A percentile compares a stretch with the other conserved stretches of the same genome.
These are phyloP conservation scores for Chromobotia macracanthus DNA, from an alignment of 2,797 vertebrate species.

Conservation along the genomic window DNA sequence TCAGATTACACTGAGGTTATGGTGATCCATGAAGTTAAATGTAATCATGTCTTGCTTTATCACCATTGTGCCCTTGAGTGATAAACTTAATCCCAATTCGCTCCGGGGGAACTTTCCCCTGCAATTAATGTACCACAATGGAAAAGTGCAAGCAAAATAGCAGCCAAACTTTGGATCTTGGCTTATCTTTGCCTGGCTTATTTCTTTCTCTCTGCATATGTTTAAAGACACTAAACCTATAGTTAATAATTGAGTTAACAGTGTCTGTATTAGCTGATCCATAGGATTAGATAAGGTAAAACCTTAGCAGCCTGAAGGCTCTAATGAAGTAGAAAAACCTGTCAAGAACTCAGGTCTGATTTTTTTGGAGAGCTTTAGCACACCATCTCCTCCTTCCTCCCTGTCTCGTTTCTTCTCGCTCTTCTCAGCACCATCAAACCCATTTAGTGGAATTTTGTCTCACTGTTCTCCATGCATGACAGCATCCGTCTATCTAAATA, in stretches of 20 bases:
- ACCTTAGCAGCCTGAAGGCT: slow-evolving; percentile 46
- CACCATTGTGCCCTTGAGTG: slow-evolving; percentile 22
- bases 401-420: slow-evolving; percentile 10
- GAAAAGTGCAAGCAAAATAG: slow-evolving; percentile 20
- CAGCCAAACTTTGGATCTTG: slow-evolving; percentile 7
- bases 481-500: slow-evolving; percentile 32
- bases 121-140: slow-evolving; percentile 17
- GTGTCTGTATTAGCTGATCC: slow-evolving; percentile 36
- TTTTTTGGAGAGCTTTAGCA: slow-evolving; percentile 42
- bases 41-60: slow-evolving; percentile 3
- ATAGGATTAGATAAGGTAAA: slow-evolving; percentile 38
- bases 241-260: slow-evolving; percentile 52
- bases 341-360: slow-evolving; percentile 51
- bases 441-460: slow-evolving; percentile 48
- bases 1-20: neutral
- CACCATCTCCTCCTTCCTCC: slow-evolving; percentile 21
- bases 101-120: neutral
- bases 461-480: slow-evolving; percentile 44
- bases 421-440: slow-evolving; percentile 48
- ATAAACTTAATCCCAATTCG: slow-evolving; percentile 32
- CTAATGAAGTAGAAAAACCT: slow-evolving; percentile 60
- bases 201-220: slow-evolving; percentile 29
- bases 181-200: slow-evolving; percentile 16
- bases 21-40: slow-evolving; percentile 15
- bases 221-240: slow-evolving; percentile 46